Conservation (phyloP, 2,888 invertebrate genomes). For the Ophion costatus region DNA sequence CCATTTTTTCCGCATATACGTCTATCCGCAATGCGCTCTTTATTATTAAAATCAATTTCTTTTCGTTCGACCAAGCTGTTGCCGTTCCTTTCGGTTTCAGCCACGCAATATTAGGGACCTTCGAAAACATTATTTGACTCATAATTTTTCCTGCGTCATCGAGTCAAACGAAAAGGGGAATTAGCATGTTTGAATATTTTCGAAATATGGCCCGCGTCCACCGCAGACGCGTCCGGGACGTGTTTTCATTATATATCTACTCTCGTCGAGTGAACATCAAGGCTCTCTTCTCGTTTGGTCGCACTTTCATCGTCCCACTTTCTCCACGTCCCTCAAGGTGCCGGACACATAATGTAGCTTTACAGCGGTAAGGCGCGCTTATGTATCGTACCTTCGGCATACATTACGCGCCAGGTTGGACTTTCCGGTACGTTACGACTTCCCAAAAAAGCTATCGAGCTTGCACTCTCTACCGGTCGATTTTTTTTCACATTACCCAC, state of each 20-base stretch:
- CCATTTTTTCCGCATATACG: neutral
- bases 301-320: constrained; percentile 83
- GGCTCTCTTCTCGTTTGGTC: constrained; percentile 75
- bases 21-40: neutral
- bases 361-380: constrained; percentile 22
- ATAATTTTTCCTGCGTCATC: constrained; percentile 1
- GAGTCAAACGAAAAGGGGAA: constrained; percentile 14
- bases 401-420: constrained; percentile 22
- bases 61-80: neutral
- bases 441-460: constrained; percentile 16
- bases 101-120: neutral
- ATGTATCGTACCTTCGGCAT: constrained; percentile 36
- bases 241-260: constrained; percentile 25
- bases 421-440: constrained; percentile 46
- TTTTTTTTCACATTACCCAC: neutral
- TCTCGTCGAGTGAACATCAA: constrained; percentile 59
- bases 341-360: constrained; percentile 45
- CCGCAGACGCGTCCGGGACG: constrained; percentile 18
- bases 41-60: neutral
- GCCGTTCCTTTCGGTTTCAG: neutral
- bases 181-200: constrained; percentile 27
- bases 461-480: constrained; percentile 11
- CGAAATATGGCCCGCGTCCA: constrained; percentile 7
- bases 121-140: neutral
- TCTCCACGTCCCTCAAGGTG: constrained; percentile 73